These are phyloP conservation scores for Brevimyrus niger DNA, from an alignment of 2,113 vertebrate species.

Conservation along the genomic window DNA sequence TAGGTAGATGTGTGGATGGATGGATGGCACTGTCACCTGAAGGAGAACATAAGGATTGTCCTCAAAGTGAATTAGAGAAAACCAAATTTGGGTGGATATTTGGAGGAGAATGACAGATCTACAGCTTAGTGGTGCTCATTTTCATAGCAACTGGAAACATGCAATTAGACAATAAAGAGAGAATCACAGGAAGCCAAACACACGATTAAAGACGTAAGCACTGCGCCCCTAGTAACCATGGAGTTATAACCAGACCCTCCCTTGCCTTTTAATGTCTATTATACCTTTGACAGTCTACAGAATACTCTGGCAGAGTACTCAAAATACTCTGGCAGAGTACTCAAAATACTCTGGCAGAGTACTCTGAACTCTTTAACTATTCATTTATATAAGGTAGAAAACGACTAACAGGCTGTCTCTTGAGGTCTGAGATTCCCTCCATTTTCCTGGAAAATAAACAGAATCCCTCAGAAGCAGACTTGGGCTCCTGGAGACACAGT, in stretches of 20 bases:
- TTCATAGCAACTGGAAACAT: not conserved
- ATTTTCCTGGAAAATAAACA: not conserved
- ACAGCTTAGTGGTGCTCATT: not conserved
- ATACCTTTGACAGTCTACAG: not conserved
- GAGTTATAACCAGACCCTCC: not conserved
- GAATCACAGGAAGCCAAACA: not conserved
- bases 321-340: not conserved
- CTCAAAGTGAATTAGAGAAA: too few species aligned
- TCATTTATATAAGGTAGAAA: not conserved
- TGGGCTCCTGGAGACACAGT: not conserved
- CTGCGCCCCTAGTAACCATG: not conserved
- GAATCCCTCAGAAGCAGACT: not conserved
- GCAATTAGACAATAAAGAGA: not conserved
- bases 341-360: not conserved
- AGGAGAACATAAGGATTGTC: not conserved
- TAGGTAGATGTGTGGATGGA: conserved; percentile 30
- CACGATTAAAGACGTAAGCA: not conserved
- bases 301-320: not conserved
- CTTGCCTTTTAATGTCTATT: not conserved
- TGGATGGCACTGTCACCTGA: not conserved
- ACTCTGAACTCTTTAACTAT: not conserved
- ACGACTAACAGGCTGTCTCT: not conserved
- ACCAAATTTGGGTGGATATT: not conserved
- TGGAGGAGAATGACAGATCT: not conserved
- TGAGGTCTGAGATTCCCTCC: not conserved